These are phyloP conservation scores for Actias luna DNA, from an alignment of 2,888 invertebrate genomes.

Conservation along the genomic window DNA sequence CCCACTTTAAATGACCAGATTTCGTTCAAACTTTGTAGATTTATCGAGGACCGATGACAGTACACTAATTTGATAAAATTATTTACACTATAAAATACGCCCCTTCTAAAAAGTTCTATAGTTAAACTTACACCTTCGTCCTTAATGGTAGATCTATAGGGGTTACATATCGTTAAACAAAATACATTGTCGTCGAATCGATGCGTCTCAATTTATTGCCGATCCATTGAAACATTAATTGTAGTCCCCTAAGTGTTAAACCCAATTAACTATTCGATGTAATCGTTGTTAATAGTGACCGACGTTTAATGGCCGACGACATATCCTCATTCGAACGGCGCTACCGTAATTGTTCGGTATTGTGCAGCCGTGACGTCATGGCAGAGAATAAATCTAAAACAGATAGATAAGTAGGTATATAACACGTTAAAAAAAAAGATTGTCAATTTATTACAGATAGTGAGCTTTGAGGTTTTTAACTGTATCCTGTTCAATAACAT, in stretches of 20 bases:
- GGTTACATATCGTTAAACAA: neutral
- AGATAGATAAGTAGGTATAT: neutral
- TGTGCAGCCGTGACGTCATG: conserved; percentile 36
- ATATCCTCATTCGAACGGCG: conserved; percentile 61
- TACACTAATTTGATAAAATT: too few species aligned
- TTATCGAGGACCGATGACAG: too few species aligned
- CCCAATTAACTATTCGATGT: conserved; percentile 26
- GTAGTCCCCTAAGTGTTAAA: neutral
- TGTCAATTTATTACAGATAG: too few species aligned
- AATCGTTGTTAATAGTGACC: conserved; percentile 35
- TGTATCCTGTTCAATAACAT: conserved; percentile 8
- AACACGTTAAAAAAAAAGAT: neutral
- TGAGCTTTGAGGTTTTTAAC: too few species aligned
- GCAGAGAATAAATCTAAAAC: conserved; percentile 24
- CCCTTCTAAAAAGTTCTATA: too few species aligned
- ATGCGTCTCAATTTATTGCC: neutral
- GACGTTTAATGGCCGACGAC: conserved; percentile 37
- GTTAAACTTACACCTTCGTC: too few species aligned
- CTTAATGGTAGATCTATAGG: too few species aligned
- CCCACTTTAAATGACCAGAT: too few species aligned
- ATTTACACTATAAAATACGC: too few species aligned
- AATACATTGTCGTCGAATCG: neutral
- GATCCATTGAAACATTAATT: neutral
- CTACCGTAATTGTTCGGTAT: conserved; percentile 50
- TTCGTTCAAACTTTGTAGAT: too few species aligned